Evolutionary conservation across 2,888 invertebrate genomes (phyloP), one percentile per base, ranked within the genome.

Genomic region (Chalcis sispes): DNA sequence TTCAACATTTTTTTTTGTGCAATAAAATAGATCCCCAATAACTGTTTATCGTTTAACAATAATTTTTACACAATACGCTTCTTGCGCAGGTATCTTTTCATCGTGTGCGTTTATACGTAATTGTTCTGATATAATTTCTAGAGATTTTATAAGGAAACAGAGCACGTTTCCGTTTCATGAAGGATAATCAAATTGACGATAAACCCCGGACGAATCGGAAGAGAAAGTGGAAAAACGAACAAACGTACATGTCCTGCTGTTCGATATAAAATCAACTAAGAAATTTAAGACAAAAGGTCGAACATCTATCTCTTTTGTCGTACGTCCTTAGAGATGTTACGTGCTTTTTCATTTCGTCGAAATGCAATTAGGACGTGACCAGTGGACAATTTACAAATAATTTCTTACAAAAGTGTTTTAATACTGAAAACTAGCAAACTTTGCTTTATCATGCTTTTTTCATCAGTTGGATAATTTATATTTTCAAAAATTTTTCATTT

Each of bases 271-370:
- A 36, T 59, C 59, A 59, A 59, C 59, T 59, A 59, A 59, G 36
- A 59, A 59, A 59, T 36, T 59, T 59, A 59, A 59, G 59, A 59
- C 59, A 59, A 59, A 59, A 36, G 40, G 32, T 59, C 40, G 36
- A 20, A 59, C 59, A 36, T 59, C 59, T 59, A 36, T 59, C 36
- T 59, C 59, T 40, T 59, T 20, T 36, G 15, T 20, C 36, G 59
- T 18, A 32, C 20, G 36, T 59, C 59, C 59, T 59, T 32, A 36
- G 36, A 59, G 59, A 36, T 59, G 59, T 59, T 59, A 59, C 59
- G 59, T 59, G 59, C 59, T 59, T 20, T 59, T 59, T 59, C 20
- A 59, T 59, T 59, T 59, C 59, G 59, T 36, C 59, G 36, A 59
- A 59, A 59, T 59, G 36, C 36, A 59, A 59, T 59, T 36, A 36